Base-by-base conservation (phyloP, 2,113 vertebrate species). In the Pelmatolapia mariae region DNA sequence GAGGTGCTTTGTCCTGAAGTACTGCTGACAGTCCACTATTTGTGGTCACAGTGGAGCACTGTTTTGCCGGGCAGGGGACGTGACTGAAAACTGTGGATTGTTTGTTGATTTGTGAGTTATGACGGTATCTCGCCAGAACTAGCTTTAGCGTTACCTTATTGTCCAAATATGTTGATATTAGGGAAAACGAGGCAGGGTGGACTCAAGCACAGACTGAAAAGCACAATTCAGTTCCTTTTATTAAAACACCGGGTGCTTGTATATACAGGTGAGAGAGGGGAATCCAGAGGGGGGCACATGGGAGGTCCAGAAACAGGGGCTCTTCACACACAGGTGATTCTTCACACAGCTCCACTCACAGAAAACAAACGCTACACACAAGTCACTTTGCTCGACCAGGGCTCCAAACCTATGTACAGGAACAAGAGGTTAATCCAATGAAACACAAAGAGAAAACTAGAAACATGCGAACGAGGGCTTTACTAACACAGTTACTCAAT, bases 241-340 rank as follows among this genome's bases (percentile, higher is more conserved):
- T 19, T 63, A 63, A 3, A 63, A 33, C 59, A 19, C 59, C 2
- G 16, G 59, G 16, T 63, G 59, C 29, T 1, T 33, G 29, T 63
- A 31, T 59, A 1, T 59, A 59, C 57, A 63, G 29, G 29, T 19
- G 59, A 1, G 59, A 61, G 2, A 61, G 16, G 29, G 16, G 29
- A 19, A 19, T 61, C 29, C 16, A 0, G 29, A 4, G 3, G 0
- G 16, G 57, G 0, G 29, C 29, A 61, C 9, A 33, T 29, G 29
- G 29, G 29, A 19, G 59, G 29, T 33, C 16, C 0, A 61, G 59
- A 61, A 61, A 61, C 59, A 61, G 59, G 9, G 29, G 16, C 4
- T 61, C 59, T 61, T 61, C 16, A 61, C 57, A 61, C 57, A 1
- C n/a, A n/a, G n/a, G 33, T 18, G 26, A 31, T 31, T 61, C 29